Conservation (phyloP, 2,113 vertebrate genomes). For the Xiphophorus couchianus region DNA sequence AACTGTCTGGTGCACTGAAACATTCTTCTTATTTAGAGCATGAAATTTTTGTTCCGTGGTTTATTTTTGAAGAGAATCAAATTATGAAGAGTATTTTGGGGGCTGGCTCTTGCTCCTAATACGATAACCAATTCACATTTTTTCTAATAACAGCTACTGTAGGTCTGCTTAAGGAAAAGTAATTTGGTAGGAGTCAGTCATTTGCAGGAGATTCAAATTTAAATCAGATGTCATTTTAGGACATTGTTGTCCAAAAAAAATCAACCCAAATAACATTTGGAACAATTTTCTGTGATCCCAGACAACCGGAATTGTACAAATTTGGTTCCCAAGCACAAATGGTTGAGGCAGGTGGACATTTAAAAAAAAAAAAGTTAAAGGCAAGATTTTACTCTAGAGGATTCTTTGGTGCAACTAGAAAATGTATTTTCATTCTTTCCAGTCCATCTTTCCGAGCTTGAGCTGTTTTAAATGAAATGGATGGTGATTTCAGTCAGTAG, state of each 20-base stretch:
- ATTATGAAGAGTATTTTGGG: background rate
- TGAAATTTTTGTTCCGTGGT: slow-evolving; percentile 22
- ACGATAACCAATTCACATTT: slow-evolving; percentile 5
- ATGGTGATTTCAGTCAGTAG: too few species aligned
- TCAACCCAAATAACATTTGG: background rate
- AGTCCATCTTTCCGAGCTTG: too few species aligned
- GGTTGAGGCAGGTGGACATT: background rate
- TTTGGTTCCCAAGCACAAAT: background rate
- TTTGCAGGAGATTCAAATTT: background rate
- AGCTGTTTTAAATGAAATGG: too few species aligned
- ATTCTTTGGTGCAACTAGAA: background rate
- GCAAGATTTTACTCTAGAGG: background rate
- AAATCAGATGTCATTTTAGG: background rate
- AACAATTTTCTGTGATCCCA: background rate
- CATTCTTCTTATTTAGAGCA: slow-evolving; percentile 1
- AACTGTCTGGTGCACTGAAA: slow-evolving; percentile 12
- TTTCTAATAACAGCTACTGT: background rate
- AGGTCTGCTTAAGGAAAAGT: background rate
- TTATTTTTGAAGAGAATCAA: slow-evolving; percentile 11
- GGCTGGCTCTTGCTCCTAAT: background rate
- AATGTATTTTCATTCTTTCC: background rate
- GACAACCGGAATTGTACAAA: background rate
- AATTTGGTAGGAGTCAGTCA: background rate
- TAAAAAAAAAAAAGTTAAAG: background rate
- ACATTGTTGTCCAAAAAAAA: background rate